Evolutionary conservation across 1,140 invertebrate species (phyloP).

Genomic region (Heliconius himera): DNA sequence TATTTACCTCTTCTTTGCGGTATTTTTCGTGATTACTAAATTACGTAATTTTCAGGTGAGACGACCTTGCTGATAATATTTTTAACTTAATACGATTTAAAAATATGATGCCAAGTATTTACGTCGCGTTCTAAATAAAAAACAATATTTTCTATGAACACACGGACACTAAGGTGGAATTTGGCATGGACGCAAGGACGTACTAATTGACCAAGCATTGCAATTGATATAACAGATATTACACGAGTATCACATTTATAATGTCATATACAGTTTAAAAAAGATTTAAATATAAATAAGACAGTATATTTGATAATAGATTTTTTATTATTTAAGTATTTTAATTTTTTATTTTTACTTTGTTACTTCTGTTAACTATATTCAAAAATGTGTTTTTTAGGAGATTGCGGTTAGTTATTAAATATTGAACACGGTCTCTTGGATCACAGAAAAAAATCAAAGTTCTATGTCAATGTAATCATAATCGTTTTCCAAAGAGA

Average conservation of each 20-base stretch:
- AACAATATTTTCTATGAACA: slow-evolving; percentile 36
- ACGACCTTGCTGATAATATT: slow-evolving; percentile 3
- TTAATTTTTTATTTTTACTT: too few species aligned
- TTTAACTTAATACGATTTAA: slow-evolving; percentile 16
- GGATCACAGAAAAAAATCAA: too few species aligned
- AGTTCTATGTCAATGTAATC: too few species aligned
- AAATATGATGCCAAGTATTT: slow-evolving; percentile 32
- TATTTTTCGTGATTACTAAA: background rate
- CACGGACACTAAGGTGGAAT: slow-evolving; percentile 52
- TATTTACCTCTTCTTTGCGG: too few species aligned
- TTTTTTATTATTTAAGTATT: too few species aligned
- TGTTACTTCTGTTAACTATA: too few species aligned
- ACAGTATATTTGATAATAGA: too few species aligned
- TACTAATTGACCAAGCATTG: slow-evolving; percentile 40
- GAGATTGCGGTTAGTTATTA: too few species aligned
- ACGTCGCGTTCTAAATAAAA: slow-evolving; percentile 30
- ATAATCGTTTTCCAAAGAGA: too few species aligned
- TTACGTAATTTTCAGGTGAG: slow-evolving; percentile 1
- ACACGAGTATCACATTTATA: slow-evolving; percentile 18
- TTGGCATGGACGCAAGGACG: slow-evolving; percentile 62
- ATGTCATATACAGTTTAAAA: background rate
- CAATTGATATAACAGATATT: slow-evolving; percentile 38
- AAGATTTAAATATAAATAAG: background rate
- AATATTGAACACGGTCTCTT: too few species aligned
- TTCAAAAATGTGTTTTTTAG: too few species aligned